phyloP scores from a whole-genome alignment of 2,113 vertebrate species.

The Sinocyclocheilus anshuiensis region DNA sequence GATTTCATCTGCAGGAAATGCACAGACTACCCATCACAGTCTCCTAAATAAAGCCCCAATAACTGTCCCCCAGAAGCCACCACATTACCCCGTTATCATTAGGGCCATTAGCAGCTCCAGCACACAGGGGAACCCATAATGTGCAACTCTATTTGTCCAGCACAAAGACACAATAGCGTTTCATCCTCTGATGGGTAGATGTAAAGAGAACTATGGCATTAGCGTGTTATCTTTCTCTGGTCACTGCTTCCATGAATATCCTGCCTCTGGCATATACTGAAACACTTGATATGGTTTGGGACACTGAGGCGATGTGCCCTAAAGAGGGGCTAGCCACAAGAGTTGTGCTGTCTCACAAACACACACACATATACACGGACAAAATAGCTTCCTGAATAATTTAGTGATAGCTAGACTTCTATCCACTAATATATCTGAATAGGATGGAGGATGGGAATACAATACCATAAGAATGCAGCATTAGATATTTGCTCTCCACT shows the following conservation, averaged over 20 bases:
- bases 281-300: constrained; percentile 9
- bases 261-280: neutral
- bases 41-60: constrained; percentile 19
- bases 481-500: constrained; percentile 12
- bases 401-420: constrained; percentile 34
- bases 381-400: constrained; percentile 45
- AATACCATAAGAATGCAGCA: constrained; percentile 23
- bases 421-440: constrained; percentile 39
- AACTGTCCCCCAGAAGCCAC: constrained; percentile 15
- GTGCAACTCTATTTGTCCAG: constrained; percentile 27
- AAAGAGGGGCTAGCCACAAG: neutral
- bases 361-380: constrained; percentile 18
- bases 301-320: neutral
- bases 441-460: constrained; percentile 25
- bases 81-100: constrained; percentile 46
- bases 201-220: constrained; percentile 5
- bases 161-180: neutral
- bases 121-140: constrained; percentile 45
- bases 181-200: constrained; percentile 7
- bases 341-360: neutral
- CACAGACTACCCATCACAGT: neutral
- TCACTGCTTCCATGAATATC: neutral
- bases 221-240: constrained; percentile 17
- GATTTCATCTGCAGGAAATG: constrained; percentile 47
- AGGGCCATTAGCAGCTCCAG: constrained; percentile 52